phyloP scores from a whole-genome alignment of 2,888 invertebrate genomes.

The Cheilosia grossa region DNA sequence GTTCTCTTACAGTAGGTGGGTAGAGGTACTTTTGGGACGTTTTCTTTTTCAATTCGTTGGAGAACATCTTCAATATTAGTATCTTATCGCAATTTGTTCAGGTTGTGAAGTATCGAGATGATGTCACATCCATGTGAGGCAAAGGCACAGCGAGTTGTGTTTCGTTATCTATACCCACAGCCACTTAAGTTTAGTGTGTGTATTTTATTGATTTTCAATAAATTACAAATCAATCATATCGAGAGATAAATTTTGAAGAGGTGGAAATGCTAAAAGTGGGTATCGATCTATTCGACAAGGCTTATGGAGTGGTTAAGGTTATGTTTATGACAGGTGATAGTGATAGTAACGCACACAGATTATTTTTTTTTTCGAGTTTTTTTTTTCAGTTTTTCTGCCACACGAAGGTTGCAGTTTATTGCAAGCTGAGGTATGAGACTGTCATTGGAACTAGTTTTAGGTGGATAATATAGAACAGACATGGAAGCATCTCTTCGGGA shows the following conservation, averaged over 20 bases:
- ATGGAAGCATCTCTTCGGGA: too few relatives aligned
- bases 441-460: too few relatives aligned
- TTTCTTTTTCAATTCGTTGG: conserved; percentile 47
- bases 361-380: too few relatives aligned
- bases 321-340: too few relatives aligned
- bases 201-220: conserved; percentile 66
- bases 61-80: conserved; percentile 48
- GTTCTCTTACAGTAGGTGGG: too few relatives aligned
- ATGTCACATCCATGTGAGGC: conserved; percentile 23
- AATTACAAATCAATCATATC: conserved; percentile 72
- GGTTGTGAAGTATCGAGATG: conserved; percentile 19
- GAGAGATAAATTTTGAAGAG: conserved; percentile 60
- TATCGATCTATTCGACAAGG: too few relatives aligned
- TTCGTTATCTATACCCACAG: conserved; percentile 56
- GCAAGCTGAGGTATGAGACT: too few relatives aligned
- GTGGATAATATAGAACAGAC: too few relatives aligned
- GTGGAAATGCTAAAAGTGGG: conserved; percentile 10
- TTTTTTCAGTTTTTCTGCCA: too few relatives aligned
- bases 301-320: too few relatives aligned
- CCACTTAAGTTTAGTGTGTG: conserved; percentile 58
- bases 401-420: too few relatives aligned
- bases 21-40: conserved; percentile 25
- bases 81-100: conserved; percentile 53
- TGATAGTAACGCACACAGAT: too few relatives aligned
- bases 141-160: not conserved